Conservation (phyloP, 2,797 vertebrate genomes). For the Intellagama lesueurii region DNA sequence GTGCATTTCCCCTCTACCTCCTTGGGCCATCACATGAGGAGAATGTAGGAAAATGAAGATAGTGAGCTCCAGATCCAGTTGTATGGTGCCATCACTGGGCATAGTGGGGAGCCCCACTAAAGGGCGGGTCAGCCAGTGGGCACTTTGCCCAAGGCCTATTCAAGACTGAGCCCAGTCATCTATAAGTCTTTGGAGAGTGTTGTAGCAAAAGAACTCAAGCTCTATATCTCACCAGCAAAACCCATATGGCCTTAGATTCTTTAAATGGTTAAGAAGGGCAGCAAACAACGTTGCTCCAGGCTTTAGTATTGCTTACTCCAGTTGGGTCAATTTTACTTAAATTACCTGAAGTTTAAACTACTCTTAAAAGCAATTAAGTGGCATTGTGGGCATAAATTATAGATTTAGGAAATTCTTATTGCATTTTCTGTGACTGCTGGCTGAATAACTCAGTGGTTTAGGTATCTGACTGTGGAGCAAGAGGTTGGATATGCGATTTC, state of each 20-base stretch:
- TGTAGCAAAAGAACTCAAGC: neutral
- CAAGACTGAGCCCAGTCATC: neutral
- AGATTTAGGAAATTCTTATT: constrained; percentile 49
- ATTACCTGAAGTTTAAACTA: constrained; percentile 66
- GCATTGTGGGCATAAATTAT: constrained; percentile 65
- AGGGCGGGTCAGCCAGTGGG: too few relatives aligned
- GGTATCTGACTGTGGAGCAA: too few relatives aligned
- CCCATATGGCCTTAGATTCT: constrained; percentile 23
- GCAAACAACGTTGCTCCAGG: neutral
- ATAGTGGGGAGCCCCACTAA: neutral
- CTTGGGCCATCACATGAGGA: too few relatives aligned
- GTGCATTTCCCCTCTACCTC: too few relatives aligned
- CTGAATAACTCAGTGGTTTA: too few relatives aligned
- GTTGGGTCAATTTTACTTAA: constrained; percentile 67
- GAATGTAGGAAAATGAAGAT: neutral
- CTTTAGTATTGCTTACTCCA: constrained; percentile 54
- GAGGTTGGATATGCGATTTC: too few relatives aligned
- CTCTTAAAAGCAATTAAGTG: constrained; percentile 65
- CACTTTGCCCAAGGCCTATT: neutral
- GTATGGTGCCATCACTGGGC: too few relatives aligned
- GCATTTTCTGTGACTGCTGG: neutral
- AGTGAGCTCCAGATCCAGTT: neutral
- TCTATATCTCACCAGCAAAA: neutral
- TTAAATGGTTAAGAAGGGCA: constrained; percentile 28
- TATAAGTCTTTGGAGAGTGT: neutral